A percentile compares a stretch with the other conserved stretches of the same genome.
These are phyloP conservation scores for Dinoponera quadriceps DNA, from an alignment of 1,140 invertebrate species.

Conservation along the genomic window DNA sequence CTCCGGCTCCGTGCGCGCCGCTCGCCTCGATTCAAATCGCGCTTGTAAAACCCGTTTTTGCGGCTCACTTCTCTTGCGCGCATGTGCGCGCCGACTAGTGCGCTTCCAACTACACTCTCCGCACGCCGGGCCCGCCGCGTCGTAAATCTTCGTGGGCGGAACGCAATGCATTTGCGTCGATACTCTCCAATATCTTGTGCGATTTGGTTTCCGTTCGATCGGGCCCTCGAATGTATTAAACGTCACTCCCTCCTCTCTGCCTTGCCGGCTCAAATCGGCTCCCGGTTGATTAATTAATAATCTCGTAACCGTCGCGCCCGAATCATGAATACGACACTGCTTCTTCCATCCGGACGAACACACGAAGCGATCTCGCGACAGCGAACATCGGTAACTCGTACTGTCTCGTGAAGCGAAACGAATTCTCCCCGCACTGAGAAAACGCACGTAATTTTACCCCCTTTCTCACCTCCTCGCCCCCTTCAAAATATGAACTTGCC, in stretches of 20 bases:
- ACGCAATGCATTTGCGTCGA: conserved; percentile 66
- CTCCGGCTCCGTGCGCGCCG: conserved; percentile 32
- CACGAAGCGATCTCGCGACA: too few relatives aligned
- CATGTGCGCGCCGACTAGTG: conserved; percentile 70
- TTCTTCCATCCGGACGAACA: too few relatives aligned
- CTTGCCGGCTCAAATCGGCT: too few relatives aligned
- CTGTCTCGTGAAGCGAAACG: neutral
- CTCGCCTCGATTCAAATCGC: conserved; percentile 74
- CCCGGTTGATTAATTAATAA: neutral
- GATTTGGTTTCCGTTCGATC: conserved; percentile 12
- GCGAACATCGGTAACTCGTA: neutral
- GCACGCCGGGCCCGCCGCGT: conserved; percentile 28
- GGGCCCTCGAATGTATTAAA: conserved; percentile 8
- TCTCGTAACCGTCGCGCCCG: neutral
- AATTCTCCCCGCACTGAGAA: neutral
- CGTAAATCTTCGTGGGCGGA: conserved; percentile 74
- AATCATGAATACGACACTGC: neutral
- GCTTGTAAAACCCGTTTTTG: conserved; percentile 77
- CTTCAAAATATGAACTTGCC: neutral
- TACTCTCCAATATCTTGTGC: conserved; percentile 63
- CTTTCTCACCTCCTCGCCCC: too few relatives aligned
- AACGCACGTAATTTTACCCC: conserved; percentile 19
- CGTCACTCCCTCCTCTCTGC: neutral
- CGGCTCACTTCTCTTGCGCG: conserved; percentile 62
- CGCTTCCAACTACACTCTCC: conserved; percentile 66